Base-by-base conservation (phyloP, 2,113 vertebrate genomes). In the Zosterops hypoxanthus region DNA sequence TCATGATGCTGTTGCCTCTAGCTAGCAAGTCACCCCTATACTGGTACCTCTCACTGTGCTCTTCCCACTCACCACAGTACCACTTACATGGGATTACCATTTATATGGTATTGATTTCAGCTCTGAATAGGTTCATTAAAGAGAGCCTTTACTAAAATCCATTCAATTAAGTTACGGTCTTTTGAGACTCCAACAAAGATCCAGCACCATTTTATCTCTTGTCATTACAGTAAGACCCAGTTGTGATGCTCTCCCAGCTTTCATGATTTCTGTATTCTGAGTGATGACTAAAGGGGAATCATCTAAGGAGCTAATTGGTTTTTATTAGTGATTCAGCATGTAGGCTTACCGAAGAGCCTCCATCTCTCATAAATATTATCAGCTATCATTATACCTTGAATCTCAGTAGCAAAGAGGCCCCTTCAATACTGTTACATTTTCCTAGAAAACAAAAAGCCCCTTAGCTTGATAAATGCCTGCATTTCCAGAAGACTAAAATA, bases 291-390 rank as follows among this genome's bases (percentile, higher is more conserved):
- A 83, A 94, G 22, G 14, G 29, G 73, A 93, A 77, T 81, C 50
- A 73, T 88, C 68, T 88, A 77, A 92, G 79, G 18, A 92, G 24
- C 39, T 93, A 96, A 88, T 81, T 92, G 47, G 42, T 28, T 86
- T 97, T 86, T 88, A 83, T 94, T 81, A 92, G 50, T 92, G 92
- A 93, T 95, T 94, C 88, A 90, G 87, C 88, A 85, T 59, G 66
- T 63, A 90, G 66, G 49, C 92, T 77, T 68, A 69, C 46, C 77
- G 50, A 91, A 82, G 36, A 88, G 55, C 29, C 52, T 92, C 59
- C 39, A 86, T 60, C 42, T 88, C 63, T 82, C 82, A 73, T 29
- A 83, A 92, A 86, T 66, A 73, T 57, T 88, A 82, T 46, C 68
- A 94, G 64, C 60, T 94, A 59, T 81, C 64, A 39, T 86, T 88